Conservation (phyloP, 2,888 invertebrate genomes). For the Eupithecia inturbata region DNA sequence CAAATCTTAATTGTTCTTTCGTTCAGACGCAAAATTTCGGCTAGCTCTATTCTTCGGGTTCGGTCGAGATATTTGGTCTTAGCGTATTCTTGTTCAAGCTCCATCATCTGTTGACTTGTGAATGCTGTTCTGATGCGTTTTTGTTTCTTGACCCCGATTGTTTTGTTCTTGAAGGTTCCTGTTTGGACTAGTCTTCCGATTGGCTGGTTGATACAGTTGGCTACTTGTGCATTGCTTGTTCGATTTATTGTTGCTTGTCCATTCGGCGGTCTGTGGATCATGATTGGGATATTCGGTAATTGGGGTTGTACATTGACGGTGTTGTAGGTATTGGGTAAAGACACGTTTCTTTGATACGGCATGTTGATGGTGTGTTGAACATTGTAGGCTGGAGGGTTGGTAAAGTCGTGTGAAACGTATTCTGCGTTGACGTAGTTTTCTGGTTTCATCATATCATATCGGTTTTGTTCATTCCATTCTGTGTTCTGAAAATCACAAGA, state of each 20-base stretch:
- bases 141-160: conserved; percentile 56
- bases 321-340: conserved; percentile 22
- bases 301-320: conserved; percentile 33
- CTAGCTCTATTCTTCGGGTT: conserved; percentile 87
- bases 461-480: conserved; percentile 48
- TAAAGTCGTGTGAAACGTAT: conserved; percentile 42
- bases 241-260: neutral
- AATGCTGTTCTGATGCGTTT: conserved; percentile 92
- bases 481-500: conserved; percentile 43
- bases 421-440: conserved; percentile 30
- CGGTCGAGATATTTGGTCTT: conserved; percentile 88
- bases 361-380: conserved; percentile 37
- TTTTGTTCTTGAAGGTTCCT: conserved; percentile 48
- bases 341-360: conserved; percentile 33
- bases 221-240: conserved; percentile 18
- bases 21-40: conserved; percentile 53
- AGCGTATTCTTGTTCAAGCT: conserved; percentile 90
- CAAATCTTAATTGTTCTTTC: conserved; percentile 88
- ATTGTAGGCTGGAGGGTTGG: conserved; percentile 33
- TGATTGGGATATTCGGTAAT: conserved; percentile 31
- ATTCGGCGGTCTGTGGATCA: conserved; percentile 32
- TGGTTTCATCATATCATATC: conserved; percentile 41
- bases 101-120: conserved; percentile 89
- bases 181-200: conserved; percentile 45
- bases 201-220: conserved; percentile 38